Base-by-base conservation (phyloP, 2,797 vertebrate genomes). In the Uromys caudimaculatus region DNA sequence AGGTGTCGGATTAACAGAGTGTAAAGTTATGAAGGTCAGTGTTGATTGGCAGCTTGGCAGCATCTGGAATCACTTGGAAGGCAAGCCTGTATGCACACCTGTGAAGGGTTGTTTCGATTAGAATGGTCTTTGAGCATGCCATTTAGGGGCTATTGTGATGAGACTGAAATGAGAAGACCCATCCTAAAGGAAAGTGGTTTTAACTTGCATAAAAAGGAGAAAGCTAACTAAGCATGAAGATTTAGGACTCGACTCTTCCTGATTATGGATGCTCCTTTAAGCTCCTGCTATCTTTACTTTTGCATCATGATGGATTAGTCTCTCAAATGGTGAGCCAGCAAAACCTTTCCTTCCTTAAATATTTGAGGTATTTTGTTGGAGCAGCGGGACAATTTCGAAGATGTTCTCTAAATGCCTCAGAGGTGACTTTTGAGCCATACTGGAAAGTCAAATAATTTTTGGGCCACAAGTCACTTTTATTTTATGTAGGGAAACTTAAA, bases 371-470 rank as follows among this genome's bases (percentile, higher is more conserved):
- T 50, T 50, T 85, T 85, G 41, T 67, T 5, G 2, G 8, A n/a
- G 41, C 29, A 24, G 35, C n/a, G 32, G 29, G 29, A 67, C 50
- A 67, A 69, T 24, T n/a, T 50, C 62, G 69, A 52, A 24, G 32
- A 50, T 16, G 21, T 10, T 60, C 17, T 44, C 21, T 56, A 41
- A 79, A 19, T 67, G 67, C 35, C 67, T 95, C 54, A 67, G 47
- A 71, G 71, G 44, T 56, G 44, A 78, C 27, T 93, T 92, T n/a
- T 69, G n/a, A 47, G 35, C 47, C 78, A 69, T 88, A 29, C 29
- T 62, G 4, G 23, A 73, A 92, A 77, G n/a, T 91, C 54, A 83
- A 86, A 76, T 79, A 85, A 81, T 77, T 17, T 87, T 88, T 47
- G 32, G 62, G 4, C 27, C 16, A 50, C 23, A 94, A 75, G 8